A percentile compares a stretch with the other conserved stretches of the same genome.
Evolutionary conservation across 1,140 invertebrate genomes (phyloP).

Genomic region (Protaetia brevitarsis): DNA sequence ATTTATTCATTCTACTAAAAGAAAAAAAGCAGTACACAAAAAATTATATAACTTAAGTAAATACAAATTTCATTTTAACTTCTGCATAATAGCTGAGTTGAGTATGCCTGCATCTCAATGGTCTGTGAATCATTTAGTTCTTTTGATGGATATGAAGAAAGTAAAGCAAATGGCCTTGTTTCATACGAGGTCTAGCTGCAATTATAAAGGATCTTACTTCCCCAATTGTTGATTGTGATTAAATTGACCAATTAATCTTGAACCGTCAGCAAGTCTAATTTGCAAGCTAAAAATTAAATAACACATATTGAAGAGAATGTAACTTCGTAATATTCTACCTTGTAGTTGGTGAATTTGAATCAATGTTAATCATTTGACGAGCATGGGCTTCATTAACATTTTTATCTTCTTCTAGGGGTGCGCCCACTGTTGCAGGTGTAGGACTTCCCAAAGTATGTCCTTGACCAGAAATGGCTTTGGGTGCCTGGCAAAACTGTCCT

Average conservation of each 20-base stretch:
- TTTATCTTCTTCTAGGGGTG: slow-evolving; percentile 51
- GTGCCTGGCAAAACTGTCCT: slow-evolving; percentile 54
- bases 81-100: slow-evolving; percentile 84
- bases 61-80: slow-evolving; percentile 59
- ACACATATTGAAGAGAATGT: slow-evolving; percentile 11
- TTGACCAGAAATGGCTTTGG: slow-evolving; percentile 77
- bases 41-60: slow-evolving; percentile 18
- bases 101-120: slow-evolving; percentile 80
- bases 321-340: slow-evolving; percentile 47
- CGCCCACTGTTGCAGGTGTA: slow-evolving; percentile 51
- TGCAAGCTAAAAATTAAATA: slow-evolving; percentile 58
- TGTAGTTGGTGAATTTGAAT: slow-evolving; percentile 71
- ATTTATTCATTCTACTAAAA: slow-evolving; percentile 15
- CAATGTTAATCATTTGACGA: slow-evolving; percentile 61
- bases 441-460: slow-evolving; percentile 79
- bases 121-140: slow-evolving; percentile 78
- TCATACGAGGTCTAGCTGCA: slow-evolving; percentile 75
- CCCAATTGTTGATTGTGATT: slow-evolving; percentile 85
- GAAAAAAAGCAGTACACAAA: not conserved
- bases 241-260: slow-evolving; percentile 78
- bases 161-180: slow-evolving; percentile 68
- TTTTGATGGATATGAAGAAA: slow-evolving; percentile 89
- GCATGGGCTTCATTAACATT: slow-evolving; percentile 63
- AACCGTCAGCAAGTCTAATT: slow-evolving; percentile 89
- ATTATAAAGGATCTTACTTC: slow-evolving; percentile 59